phyloP scores from a whole-genome alignment of 2,113 vertebrate genomes.

The Psettodes erumei region DNA sequence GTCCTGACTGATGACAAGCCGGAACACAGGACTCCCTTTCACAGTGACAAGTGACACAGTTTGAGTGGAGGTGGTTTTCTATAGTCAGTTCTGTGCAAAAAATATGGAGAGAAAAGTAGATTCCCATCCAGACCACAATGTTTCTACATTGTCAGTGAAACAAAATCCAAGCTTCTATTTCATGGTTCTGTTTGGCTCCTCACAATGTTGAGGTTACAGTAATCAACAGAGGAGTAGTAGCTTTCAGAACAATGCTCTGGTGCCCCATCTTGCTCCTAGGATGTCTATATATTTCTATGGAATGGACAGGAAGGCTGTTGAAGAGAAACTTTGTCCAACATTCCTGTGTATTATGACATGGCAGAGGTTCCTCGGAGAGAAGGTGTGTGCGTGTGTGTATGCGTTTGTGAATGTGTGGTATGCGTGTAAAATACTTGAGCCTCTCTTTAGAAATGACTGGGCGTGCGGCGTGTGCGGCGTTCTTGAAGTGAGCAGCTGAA shows the following conservation, averaged over 20 bases:
- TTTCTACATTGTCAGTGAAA: conserved; percentile 25
- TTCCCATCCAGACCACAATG: conserved; percentile 1
- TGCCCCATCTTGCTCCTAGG: conserved; percentile 41
- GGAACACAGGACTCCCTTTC: conserved; percentile 2
- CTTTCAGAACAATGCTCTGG: conserved; percentile 26
- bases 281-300: conserved; percentile 25
- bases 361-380: conserved; percentile 56
- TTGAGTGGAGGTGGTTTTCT: conserved; percentile 21
- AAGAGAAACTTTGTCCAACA: conserved; percentile 50
- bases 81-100: conserved; percentile 27
- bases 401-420: conserved; percentile 51
- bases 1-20: conserved; percentile 22
- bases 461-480: conserved; percentile 22
- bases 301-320: conserved; percentile 58
- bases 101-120: conserved; percentile 10
- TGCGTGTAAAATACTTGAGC: conserved; percentile 44
- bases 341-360: conserved; percentile 49
- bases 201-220: conserved; percentile 19
- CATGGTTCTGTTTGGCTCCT: conserved; percentile 22
- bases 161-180: conserved; percentile 9
- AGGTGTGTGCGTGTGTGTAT: conserved; percentile 43
- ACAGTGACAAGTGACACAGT: conserved; percentile 16
- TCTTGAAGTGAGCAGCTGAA: conserved; percentile 42
- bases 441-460: conserved; percentile 63
- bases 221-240: conserved; percentile 13